Base-by-base conservation (phyloP, 53 echinoderm and acorn worm species). In the Arbacia lixula region DNA sequence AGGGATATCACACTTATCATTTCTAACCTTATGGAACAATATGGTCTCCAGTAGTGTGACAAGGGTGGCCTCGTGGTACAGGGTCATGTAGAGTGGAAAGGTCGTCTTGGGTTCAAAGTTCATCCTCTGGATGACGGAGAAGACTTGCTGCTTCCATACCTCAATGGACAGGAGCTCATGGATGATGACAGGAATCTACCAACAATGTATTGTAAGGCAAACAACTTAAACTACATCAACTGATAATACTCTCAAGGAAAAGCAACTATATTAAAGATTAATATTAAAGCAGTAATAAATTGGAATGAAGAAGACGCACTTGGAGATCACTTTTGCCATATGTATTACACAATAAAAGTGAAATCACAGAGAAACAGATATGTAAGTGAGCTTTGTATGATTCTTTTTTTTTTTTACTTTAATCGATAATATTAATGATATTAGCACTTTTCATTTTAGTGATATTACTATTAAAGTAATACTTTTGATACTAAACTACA, bases 21-120 rank as follows among this genome's bases (percentile, higher is more conserved):
- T 14, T 46, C 52, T 35, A 54, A 93, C 93, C 93, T 90, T 96
- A 72, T 96, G 89, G 73, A 85, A 96, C n/a, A 96, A 68, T 29
- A 91, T 83, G 1, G 93, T 96, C 52, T 94, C 93, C 37, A 96
- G 63, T 12, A 96, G 81, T 64, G 93, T 96, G 20, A 83, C 74
- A 17, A 96, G 75, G 20, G 93, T 94, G 24, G 96, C 96, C 66
- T 96, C 96, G 78, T 96, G 96, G 83, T 96, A 96, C 32, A 96
- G 85, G 14, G 91, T 85, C 93, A 96, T 96, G 87, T 96, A 96
- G 0, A 96, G 74, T 11, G 93, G 86, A 69, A 96, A 89, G 51
- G 96, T 96, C 10, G 88, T 93, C 30, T 87, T 93, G 42, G 93
- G 96, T 43, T 93, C 89, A 87, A 96, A 93, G 77, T 96, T 39